A percentile compares a stretch with the other conserved stretches of the same genome.
phyloP scores from a whole-genome alignment of 2,888 invertebrate genomes.

The Drosophila diplacantha region DNA sequence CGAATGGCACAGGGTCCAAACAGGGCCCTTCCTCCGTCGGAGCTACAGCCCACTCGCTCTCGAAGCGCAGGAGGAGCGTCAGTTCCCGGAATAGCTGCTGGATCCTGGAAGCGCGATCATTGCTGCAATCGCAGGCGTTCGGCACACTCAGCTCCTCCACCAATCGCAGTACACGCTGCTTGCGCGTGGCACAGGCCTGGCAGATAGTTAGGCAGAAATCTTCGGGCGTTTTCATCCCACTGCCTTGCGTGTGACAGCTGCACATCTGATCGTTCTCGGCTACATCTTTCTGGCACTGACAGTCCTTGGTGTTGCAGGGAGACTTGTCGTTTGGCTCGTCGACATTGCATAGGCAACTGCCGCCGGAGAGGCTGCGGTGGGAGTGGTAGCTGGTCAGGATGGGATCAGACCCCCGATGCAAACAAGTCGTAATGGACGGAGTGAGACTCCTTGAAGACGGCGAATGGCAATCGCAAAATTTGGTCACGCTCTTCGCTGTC shows the following conservation, averaged over 20 bases:
- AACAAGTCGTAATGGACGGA: background rate
- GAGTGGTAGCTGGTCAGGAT: constrained; percentile 14
- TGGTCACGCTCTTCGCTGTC: background rate
- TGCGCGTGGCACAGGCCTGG: constrained; percentile 18
- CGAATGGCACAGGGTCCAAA: constrained; percentile 4
- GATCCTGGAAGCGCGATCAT: constrained; percentile 39
- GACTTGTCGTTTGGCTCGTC: background rate
- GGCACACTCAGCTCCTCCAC: constrained; percentile 36
- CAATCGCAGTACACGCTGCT: constrained; percentile 38
- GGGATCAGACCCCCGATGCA: background rate
- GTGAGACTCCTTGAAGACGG: background rate
- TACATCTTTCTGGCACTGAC: background rate
- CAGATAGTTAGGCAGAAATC: background rate
- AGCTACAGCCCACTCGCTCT: constrained; percentile 20
- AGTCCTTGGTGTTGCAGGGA: background rate
- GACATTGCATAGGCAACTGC: constrained; percentile 11
- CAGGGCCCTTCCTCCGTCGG: background rate
- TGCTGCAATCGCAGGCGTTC: constrained; percentile 12
- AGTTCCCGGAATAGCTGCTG: constrained; percentile 50
- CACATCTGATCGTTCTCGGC: background rate
- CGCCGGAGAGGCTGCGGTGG: constrained; percentile 14
- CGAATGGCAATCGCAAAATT: constrained; percentile 18
- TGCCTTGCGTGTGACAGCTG: constrained; percentile 9
- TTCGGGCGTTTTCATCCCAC: constrained; percentile 5
- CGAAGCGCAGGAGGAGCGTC: constrained; percentile 41